Conservation (phyloP, 2,113 vertebrate genomes). For the Trinectes maculatus region DNA sequence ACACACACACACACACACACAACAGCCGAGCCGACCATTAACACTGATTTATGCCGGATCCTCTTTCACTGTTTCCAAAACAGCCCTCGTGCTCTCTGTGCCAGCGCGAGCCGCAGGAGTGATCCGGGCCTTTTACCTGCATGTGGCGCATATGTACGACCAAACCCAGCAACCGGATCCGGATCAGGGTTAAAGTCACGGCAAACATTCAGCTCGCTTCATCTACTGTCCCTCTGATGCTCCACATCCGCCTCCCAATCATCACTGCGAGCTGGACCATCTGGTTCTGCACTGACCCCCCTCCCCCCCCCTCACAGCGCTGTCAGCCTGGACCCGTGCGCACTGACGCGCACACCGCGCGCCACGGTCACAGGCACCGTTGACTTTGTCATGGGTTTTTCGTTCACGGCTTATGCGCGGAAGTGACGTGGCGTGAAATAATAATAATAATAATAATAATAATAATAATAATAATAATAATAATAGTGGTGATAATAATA, state of each 20-base stretch:
- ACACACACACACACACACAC: too few relatives aligned
- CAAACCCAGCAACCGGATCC: constrained; percentile 21
- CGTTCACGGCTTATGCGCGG: background rate
- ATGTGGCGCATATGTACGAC: constrained; percentile 17
- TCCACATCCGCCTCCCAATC: constrained; percentile 73
- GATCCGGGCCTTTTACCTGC: constrained; percentile 53
- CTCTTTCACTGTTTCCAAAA: constrained; percentile 74
- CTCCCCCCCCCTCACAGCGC: constrained; percentile 44
- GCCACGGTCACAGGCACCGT: background rate
- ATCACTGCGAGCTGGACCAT: constrained; percentile 67
- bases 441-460: too few relatives aligned
- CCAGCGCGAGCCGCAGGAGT: constrained; percentile 5
- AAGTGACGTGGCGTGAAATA: background rate
- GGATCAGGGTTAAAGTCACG: too few relatives aligned
- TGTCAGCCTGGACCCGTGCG: constrained; percentile 30
- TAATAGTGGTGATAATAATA: too few relatives aligned
- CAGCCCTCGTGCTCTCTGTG: constrained; percentile 39
- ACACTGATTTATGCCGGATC: constrained; percentile 72
- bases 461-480: too few relatives aligned
- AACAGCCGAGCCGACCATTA: constrained; percentile 62
- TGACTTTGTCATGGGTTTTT: background rate
- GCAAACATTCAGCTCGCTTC: constrained; percentile 57
- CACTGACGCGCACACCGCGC: background rate
- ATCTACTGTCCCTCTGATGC: constrained; percentile 71
- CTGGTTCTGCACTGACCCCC: constrained; percentile 65